Conservation (phyloP, 1,140 invertebrate genomes). For the Drosophila ercepeae region DNA sequence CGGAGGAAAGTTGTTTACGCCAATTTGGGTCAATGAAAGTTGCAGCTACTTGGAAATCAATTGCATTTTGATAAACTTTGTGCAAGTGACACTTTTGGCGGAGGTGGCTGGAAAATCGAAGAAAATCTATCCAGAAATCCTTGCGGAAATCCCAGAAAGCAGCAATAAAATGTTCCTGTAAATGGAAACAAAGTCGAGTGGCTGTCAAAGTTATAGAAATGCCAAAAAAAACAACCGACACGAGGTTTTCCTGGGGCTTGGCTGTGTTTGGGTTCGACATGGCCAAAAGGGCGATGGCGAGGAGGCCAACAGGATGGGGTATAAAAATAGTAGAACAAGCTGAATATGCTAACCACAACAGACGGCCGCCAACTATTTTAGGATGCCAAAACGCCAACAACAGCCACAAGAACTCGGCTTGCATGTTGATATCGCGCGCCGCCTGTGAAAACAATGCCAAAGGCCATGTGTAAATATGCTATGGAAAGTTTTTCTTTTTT, state of each 20-base stretch:
- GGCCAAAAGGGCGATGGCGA: slow-evolving; percentile 15
- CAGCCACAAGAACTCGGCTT: slow-evolving; percentile 21
- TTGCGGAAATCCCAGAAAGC: slow-evolving; percentile 46
- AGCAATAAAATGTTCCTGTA: slow-evolving; percentile 71
- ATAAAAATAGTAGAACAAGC: slow-evolving; percentile 58
- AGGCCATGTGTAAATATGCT: slow-evolving; percentile 78
- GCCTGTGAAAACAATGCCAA: slow-evolving; percentile 72
- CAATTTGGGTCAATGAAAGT: slow-evolving; percentile 79
- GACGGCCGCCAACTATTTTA: slow-evolving; percentile 76
- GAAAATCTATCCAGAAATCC: slow-evolving; percentile 7
- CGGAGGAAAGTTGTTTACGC: slow-evolving; percentile 62
- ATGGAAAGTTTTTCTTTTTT: slow-evolving; percentile 60
- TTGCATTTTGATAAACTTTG: slow-evolving; percentile 76
- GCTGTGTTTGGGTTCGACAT: slow-evolving; percentile 64
- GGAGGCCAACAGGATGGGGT: slow-evolving; percentile 16
- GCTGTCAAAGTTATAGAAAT: slow-evolving; percentile 22
- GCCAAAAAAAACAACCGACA: slow-evolving; percentile 16
- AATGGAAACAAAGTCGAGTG: slow-evolving; percentile 63
- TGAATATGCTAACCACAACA: slow-evolving; percentile 74
- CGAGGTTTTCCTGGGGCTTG: slow-evolving; percentile 23
- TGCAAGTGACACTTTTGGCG: slow-evolving; percentile 43
- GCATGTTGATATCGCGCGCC: slow-evolving; percentile 57
- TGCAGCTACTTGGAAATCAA: slow-evolving; percentile 62
- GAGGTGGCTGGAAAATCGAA: slow-evolving; percentile 38
- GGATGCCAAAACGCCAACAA: slow-evolving; percentile 67